These are phyloP conservation scores for Onthophagus taurus DNA, from an alignment of 1,140 invertebrate species.

Conservation along the genomic window DNA sequence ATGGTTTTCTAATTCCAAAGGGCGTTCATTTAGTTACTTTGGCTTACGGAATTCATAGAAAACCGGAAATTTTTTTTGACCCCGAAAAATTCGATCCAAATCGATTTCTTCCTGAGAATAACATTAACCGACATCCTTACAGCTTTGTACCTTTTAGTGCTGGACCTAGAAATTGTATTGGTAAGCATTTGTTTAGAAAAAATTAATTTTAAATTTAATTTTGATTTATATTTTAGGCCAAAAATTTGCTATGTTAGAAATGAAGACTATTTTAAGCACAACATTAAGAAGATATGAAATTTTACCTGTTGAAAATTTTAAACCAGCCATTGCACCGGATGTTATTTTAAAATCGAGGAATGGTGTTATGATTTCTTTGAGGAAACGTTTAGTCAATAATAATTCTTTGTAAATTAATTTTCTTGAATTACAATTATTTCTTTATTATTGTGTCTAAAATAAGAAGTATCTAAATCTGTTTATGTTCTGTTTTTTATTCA, in stretches of 20 bases:
- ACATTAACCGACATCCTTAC: slow-evolving; percentile 43
- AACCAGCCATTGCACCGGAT: slow-evolving; percentile 3
- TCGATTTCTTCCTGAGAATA: slow-evolving; percentile 40
- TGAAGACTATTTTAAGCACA: slow-evolving; percentile 57
- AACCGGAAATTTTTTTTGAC: slow-evolving; percentile 48
- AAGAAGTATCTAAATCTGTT: background rate
- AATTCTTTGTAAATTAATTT: background rate
- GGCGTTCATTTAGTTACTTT: slow-evolving; percentile 42
- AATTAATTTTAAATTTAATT: background rate
- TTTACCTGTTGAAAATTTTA: slow-evolving; percentile 32
- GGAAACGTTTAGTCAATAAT: background rate
- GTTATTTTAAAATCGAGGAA: slow-evolving; percentile 8
- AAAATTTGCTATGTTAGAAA: slow-evolving; percentile 70
- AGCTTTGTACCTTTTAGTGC: slow-evolving; percentile 52
- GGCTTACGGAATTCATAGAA: slow-evolving; percentile 48
- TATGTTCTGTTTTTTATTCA: background rate
- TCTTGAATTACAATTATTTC: background rate
- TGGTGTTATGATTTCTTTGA: slow-evolving; percentile 3
- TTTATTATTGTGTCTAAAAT: background rate
- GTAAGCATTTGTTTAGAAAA: slow-evolving; percentile 28
- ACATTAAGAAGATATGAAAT: slow-evolving; percentile 55
- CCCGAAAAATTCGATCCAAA: slow-evolving; percentile 62
- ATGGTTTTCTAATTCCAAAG: slow-evolving; percentile 40
- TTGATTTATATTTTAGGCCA: slow-evolving; percentile 42
- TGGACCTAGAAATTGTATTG: slow-evolving; percentile 57